These are phyloP conservation scores for Pristionchus japonicus DNA, from an alignment of 2,888 invertebrate genomes.

Conservation along the genomic window DNA sequence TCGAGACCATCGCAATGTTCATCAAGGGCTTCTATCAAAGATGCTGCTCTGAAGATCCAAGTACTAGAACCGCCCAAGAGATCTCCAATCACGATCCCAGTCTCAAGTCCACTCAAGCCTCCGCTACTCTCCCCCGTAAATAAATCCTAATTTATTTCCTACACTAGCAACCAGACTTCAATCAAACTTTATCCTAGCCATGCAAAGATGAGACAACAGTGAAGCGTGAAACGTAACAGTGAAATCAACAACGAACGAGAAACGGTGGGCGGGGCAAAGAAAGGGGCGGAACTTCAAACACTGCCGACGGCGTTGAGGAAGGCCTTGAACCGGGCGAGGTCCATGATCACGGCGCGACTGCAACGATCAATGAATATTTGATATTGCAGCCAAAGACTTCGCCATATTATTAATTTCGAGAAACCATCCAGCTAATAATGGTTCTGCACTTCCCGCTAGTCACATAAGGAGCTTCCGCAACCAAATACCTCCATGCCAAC, in stretches of 20 bases:
- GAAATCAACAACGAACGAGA: conserved; percentile 12
- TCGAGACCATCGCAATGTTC: neutral
- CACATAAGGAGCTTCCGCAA: neutral
- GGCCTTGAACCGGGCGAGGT: conserved; percentile 39
- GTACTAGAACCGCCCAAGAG: no score
- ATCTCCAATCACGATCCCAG: no score
- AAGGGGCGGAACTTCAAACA: neutral
- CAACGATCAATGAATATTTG: neutral
- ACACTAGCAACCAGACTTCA: no score
- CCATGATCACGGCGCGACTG: conserved; percentile 42
- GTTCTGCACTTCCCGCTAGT: no score
- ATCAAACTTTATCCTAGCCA: conserved; percentile 18
- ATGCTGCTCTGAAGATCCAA: neutral
- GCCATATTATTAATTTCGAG: no score
- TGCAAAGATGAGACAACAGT: neutral
- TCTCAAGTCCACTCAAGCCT: neutral
- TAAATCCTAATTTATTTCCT: neutral
- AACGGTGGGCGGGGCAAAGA: neutral
- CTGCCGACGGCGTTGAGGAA: conserved; percentile 43
- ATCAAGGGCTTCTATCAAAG: neutral
- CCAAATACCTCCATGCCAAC: no score
- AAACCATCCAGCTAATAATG: no score
- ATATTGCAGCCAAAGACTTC: neutral
- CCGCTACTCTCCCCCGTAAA: no score
- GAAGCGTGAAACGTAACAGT: conserved; percentile 26